Base-by-base conservation (phyloP, 2,797 vertebrate genomes). In the Anguilla anguilla region DNA sequence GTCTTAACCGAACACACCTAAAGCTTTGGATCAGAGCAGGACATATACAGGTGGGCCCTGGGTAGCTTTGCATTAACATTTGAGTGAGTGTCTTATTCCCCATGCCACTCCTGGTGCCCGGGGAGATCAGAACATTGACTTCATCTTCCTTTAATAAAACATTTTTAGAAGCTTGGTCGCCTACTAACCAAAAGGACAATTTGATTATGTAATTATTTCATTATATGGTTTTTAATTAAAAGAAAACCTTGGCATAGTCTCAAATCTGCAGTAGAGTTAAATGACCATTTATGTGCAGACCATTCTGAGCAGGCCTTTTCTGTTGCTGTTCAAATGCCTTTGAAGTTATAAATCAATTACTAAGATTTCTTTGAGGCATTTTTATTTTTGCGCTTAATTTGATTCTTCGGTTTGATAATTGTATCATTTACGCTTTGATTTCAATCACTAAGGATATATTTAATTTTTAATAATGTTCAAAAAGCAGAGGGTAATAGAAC, bases 311-410 rank as follows among this genome's bases (percentile, higher is more conserved):
- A 51, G 49, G 67, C 85, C 67, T 43, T 51, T 51, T 86, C 46
- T 74, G 35, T 67, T 43, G 59, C 19, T 85, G 46, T 35, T 51
- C 46, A 19, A 74, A 35, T 72, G 85, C 46, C 64, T 86, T 86
- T 86, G 43, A 86, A 86, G 64, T 74, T 86, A 1, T 74, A 49
- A 86, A 86, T 86, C 64, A 86, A 86, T 86, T 74, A 86, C 17
- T 9, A n/a, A 85, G 59, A 86, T 74, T 86, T 86, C 67, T 87
- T 85, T 69, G 46, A 84, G 51, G 35, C 64, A 22, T 6, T 74
- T 9, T 67, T 53, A 53, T 46, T 74, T 83, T 55, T 69, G 46
- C 25, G 49, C 64, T 77, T 19, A 85, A 59, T 74, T 69, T 84
- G 83, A 67, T 77, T 88, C 22, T 67, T 31, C 11, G 55, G 35